phyloP scores from a whole-genome alignment of 2,888 invertebrate species.

The Frankliniella fusca region DNA sequence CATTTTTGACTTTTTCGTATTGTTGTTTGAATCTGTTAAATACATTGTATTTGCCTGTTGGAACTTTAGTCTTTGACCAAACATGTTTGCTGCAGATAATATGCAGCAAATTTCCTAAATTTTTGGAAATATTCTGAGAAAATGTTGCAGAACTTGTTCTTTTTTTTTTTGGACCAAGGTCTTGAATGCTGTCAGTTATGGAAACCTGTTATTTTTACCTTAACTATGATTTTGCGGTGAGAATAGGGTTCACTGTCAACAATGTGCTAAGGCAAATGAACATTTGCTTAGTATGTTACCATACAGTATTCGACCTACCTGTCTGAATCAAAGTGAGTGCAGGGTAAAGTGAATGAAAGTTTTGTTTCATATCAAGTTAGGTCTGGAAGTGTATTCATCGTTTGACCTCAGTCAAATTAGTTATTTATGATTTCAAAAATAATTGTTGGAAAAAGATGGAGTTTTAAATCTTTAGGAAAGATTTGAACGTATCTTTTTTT shows the following conservation, averaged over 20 bases:
- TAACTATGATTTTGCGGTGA: not conserved
- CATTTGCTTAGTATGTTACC: not conserved
- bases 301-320: not conserved
- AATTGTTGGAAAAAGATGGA: no score
- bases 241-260: not conserved
- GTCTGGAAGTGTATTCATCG: not conserved
- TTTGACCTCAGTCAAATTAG: not conserved
- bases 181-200: not conserved
- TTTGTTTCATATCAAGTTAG: constrained; percentile 3
- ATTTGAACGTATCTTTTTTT: not conserved
- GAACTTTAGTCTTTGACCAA: constrained; percentile 13
- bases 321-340: not conserved
- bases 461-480: not conserved
- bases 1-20: not conserved
- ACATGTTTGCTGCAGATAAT: not conserved
- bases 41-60: constrained; percentile 1
- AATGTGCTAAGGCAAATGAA: not conserved
- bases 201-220: not conserved
- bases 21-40: not conserved
- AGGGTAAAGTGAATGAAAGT: not conserved
- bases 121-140: not conserved
- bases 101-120: not conserved
- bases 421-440: not conserved
- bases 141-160: not conserved
- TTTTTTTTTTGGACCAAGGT: not conserved